Base-by-base conservation (phyloP, 2,888 invertebrate genomes). In the Achlya flavicornis region DNA sequence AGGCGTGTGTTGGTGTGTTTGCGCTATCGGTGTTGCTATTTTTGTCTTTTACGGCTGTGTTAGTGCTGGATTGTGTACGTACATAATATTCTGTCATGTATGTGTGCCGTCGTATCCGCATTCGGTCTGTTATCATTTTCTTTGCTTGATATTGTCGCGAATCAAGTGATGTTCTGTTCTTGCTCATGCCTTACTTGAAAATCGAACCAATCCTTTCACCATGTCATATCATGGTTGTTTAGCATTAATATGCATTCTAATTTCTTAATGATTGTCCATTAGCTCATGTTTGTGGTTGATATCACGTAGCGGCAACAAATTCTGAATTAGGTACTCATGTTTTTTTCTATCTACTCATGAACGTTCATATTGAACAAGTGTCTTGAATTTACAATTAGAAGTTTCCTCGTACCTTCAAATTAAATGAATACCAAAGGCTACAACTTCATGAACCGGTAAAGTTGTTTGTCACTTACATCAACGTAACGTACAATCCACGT, bases 1-100 rank as follows among this genome's bases (percentile, higher is more conserved):
- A 89, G 90, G 92, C 89, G 91, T 90, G 91, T 92, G 92, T 92
- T 91, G 89, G 91, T 92, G 90, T 91, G 91, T 90, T 91, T 88
- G 91, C 89, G 91, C 90, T 93, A 92, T 92, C 92, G 89, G 83
- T 81, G 86, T 75, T 84, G 85, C 92, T 93, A 93, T 93, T 93
- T 93, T 85, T 69, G 88, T 87, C 80, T 57, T 64, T 12, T 59
- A 66, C 64, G 62, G 53, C 61, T 72, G 85, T 85, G 82, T 86
- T 86, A 73, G 86, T 76, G 83, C 69, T 68, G 71, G 72, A 71
- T 71, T 69, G 75, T 72, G 75, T 85, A 71, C 69, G 69, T 72
- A 82, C 72, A 66, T 69, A 68, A 65, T 62, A 68, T 66, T 58
- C 61, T 64, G 64, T 62, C 68, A 73, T 64, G 81, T 65, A 60